Evolutionary conservation across 2,888 invertebrate species (phyloP), one percentile per base, ranked within the genome.

Genomic region (Tenthredo notha): DNA sequence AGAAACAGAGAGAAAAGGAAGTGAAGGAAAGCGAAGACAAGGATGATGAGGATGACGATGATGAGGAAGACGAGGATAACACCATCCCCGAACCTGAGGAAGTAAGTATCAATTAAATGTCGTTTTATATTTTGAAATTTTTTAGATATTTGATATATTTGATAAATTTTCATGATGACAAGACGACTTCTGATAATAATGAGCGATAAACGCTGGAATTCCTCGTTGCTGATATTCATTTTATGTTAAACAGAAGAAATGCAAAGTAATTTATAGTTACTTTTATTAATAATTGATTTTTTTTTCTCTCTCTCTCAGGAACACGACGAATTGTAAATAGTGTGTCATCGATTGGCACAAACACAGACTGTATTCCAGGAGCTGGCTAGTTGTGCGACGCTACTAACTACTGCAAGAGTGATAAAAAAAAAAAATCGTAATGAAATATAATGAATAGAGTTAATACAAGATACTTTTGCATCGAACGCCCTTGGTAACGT

Each of bases 61-160:
- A 96, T 15, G 96, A 96, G 12, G 94, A 95, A 6, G 96, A 96
- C 80, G 95, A 95, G 6, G 96, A 96, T 88, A 96, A 96, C 88
- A 94, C 95, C 83, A 92, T 93, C 87, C 93, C 94, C 88, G 94
- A 94, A 90, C 93, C 94, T 85, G 94, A 94, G 91, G 94, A 83
- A 33, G 80, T 80, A 7, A 80, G 80, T 80, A 50, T 77, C 37
- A 47, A 21, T 25, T 18, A 10, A 37, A n/a, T 37, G 33, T 33
- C 7, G n/a, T 54, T 37, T 37, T 25, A 37, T 40, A 6, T 6
- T 21, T 40, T 2, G 7, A 9, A 3, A n/a, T 58, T 21, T 40
- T 40, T 10, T n/a, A n/a, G n/a, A n/a, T n/a, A 12, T 33, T 1
- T 1, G 29, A 37, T 21, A 61, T 25, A 12, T 77, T 40, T 43